Evolutionary conservation across 2,113 vertebrate species (phyloP).

Genomic region (Mus musculus): DNA sequence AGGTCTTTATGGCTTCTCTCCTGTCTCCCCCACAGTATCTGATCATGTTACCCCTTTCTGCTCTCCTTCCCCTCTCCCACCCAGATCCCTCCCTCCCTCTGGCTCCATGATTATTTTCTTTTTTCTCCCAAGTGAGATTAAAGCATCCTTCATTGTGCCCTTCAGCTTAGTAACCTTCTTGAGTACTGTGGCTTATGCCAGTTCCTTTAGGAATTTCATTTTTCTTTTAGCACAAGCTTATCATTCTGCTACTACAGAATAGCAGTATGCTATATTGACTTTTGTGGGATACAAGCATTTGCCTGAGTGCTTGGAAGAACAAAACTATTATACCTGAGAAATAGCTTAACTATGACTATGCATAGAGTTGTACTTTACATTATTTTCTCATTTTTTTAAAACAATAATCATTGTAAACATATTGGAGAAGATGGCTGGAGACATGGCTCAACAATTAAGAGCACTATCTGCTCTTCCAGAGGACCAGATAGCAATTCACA

Average conservation of each 20-base stretch:
- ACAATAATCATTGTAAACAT: conserved; percentile 28
- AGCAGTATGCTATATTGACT: conserved; percentile 1
- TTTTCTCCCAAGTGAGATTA: too few relatives aligned
- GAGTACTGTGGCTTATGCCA: neutral
- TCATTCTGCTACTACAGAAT: neutral
- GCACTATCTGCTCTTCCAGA: neutral
- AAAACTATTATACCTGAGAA: conserved; percentile 51
- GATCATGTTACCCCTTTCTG: too few relatives aligned
- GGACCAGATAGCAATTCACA: neutral
- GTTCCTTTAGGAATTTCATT: neutral
- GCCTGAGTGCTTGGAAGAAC: neutral
- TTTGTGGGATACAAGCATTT: conserved; percentile 70
- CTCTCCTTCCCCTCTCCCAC: too few relatives aligned
- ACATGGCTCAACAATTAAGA: neutral
- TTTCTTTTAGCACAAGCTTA: conserved; percentile 15
- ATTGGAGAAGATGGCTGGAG: neutral
- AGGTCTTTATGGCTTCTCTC: too few relatives aligned
- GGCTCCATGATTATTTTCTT: too few relatives aligned
- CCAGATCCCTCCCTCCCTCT: too few relatives aligned
- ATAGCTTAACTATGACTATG: conserved; percentile 5
- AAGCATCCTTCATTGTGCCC: too few relatives aligned
- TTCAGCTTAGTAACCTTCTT: too few relatives aligned
- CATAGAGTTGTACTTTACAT: neutral
- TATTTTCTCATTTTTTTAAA: conserved; percentile 11
- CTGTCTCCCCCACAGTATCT: too few relatives aligned